These are phyloP conservation scores for Pipistrellus kuhlii DNA, from an alignment of 2,797 vertebrate species.

Conservation along the genomic window DNA sequence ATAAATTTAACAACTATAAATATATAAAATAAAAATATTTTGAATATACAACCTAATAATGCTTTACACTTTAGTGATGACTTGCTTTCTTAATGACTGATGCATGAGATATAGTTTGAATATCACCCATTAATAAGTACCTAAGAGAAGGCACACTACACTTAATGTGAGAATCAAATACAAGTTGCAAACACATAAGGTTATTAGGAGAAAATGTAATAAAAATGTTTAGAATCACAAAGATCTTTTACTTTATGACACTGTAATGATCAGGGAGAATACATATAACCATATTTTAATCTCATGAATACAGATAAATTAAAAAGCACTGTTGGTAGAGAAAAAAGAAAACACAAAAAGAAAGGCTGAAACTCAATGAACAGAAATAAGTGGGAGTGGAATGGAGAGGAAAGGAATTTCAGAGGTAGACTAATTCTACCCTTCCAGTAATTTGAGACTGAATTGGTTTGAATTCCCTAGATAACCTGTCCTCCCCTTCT, in stretches of 20 bases:
- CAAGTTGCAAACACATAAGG: not conserved
- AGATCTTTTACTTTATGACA: constrained; percentile 21
- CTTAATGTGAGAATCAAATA: constrained; percentile 54
- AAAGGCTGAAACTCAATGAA: constrained; percentile 50
- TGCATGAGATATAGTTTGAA: constrained; percentile 37
- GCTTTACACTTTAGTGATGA: constrained; percentile 38
- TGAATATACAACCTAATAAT: constrained; percentile 30
- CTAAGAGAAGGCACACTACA: constrained; percentile 58
- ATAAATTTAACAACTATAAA: constrained; percentile 43
- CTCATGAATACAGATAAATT: constrained; percentile 56
- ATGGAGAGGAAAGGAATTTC: constrained; percentile 38
- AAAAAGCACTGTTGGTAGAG: not conserved
- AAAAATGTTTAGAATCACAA: constrained; percentile 59
- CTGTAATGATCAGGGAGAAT: not conserved
- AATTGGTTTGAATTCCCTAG: constrained; percentile 3
- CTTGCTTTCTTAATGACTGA: constrained; percentile 47
- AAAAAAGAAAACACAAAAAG: constrained; percentile 54
- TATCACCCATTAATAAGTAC: constrained; percentile 46
- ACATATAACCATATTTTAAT: constrained; percentile 35
- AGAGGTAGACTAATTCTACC: constrained; percentile 11
- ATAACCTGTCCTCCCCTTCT: not conserved
- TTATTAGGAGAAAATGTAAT: constrained; percentile 42
- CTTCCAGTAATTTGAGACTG: constrained; percentile 8
- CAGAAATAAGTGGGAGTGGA: not conserved
- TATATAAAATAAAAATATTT: constrained; percentile 5